Evolutionary conservation across 2,113 vertebrate species (phyloP), one percentile per base, ranked within the genome.

Genomic region (Parus major): DNA sequence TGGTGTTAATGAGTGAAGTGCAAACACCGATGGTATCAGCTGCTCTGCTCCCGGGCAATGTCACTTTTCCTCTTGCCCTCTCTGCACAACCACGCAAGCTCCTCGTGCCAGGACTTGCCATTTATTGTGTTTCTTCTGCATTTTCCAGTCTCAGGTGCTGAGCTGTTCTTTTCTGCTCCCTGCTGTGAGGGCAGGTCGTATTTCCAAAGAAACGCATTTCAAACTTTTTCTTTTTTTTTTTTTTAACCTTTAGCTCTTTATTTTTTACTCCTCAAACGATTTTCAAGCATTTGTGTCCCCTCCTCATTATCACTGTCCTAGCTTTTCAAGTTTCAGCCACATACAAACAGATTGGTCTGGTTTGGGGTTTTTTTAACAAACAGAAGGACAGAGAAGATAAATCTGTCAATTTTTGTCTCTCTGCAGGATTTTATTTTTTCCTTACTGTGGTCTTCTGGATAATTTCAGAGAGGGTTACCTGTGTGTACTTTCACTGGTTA

Each of bases 11-110:
- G 85, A 86, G 75, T 56, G 87, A 73, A 28, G 66, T 60, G 70
- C 79, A 82, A 70, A 83, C 68, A 49, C 15, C 2, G 22, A 80
- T 90, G 60, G 3, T 16, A 95, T 90, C 93, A 85, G 84, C 86
- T 33, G 46, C 84, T 87, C 88, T 46, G 19, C 25, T 80, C 77
- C 81, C 6, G 5, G 12, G 44, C 79, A 94, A 17, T 36, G 87
- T 66, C 71, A 88, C 93, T 94, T 92, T 33, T 85, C 73, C 59
- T 83, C 75, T 47, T 86, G 82, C 56, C 85, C 79, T 88, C 39
- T 63, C 9, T 23, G 59, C 35, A 17, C 35, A 85, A 7, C 57
- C 69, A 61, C 1, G 0, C 35, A 69, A 72, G 7, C 1, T 0
- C 15, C 31, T 33, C 87, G 0, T 36, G 82, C 77, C 64, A 59